Evolutionary conservation across 2,797 vertebrate species (phyloP), one percentile per base, ranked within the genome.

Genomic region (Apodemus agrarius): DNA sequence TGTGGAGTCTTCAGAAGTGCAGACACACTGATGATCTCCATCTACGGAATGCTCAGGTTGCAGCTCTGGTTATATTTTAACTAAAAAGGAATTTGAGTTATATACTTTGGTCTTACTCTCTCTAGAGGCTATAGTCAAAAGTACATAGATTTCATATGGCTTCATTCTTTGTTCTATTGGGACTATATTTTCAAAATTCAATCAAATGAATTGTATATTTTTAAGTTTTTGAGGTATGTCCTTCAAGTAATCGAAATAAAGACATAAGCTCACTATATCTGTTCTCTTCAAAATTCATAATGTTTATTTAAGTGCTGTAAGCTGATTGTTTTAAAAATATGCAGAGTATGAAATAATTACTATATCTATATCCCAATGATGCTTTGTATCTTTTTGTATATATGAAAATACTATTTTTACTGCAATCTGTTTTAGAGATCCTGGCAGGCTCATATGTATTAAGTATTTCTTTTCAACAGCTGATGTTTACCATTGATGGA

Each of bases 131-230:
- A 80, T 49, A 93, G 57, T 85, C 49, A 72, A 86, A 96, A 95
- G 63, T 24, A 81, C 37, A 91, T 12, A 97, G 74, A 90, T 93
- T 92, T 90, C 82, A 90, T 85, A 43, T 74, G 63, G 29, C 76
- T 80, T 21, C 26, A 88, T 75, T 75, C 31, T 89, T 78, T 78
- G 24, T 80, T 94, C 34, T 93, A 92, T 46, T 96, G 17, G 76
- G 74, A 89, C 49, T 74, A 92, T 31, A 95, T 97, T 95, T 96
- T 96, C 37, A 96, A 96, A 97, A 92, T 95, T 93, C 34, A 81
- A 61, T 91, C 63, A 90, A 89, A 93, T 88, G 54, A 93, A 85
- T 81, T 94, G 84, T 43, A 46, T 59, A 91, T 79, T 82, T 14
- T 87, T 19, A 54, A 43, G 16, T 80, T 91, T 85, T 89, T 52